phyloP scores from a whole-genome alignment of 2,113 vertebrate species.

The Crypturellus undulatus region DNA sequence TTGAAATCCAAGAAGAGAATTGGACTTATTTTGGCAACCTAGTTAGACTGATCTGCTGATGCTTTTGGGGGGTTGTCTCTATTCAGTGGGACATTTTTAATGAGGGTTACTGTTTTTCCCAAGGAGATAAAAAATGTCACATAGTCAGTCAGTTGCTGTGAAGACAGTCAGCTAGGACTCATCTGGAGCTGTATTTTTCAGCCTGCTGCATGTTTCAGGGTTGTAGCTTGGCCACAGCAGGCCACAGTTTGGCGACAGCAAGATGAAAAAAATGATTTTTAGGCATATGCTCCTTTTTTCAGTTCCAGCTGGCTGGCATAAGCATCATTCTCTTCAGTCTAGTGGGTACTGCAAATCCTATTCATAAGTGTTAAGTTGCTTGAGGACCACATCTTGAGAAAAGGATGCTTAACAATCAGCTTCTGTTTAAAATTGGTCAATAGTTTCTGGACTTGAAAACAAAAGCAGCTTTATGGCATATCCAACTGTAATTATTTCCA shows the following conservation, averaged over 20 bases:
- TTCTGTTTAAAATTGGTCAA: background rate
- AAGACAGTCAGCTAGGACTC: background rate
- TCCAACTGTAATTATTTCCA: background rate
- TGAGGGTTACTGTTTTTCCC: background rate
- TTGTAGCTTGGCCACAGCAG: background rate
- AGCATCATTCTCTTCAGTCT: background rate
- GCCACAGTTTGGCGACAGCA: background rate
- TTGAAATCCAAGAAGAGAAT: background rate
- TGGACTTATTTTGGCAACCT: background rate
- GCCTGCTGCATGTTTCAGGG: background rate
- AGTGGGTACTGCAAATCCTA: background rate
- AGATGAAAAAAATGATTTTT: background rate
- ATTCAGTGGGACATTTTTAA: background rate
- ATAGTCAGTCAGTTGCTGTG: background rate
- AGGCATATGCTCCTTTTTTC: background rate
- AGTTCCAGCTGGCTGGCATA: background rate
- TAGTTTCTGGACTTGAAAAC: background rate
- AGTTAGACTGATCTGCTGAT: background rate
- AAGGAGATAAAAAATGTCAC: background rate
- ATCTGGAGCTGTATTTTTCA: background rate
- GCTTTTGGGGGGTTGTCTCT: background rate
- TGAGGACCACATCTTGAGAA: background rate
- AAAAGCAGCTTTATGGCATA: background rate
- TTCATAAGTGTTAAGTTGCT: background rate
- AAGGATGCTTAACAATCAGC: background rate